Conservation (phyloP, 2,888 invertebrate genomes). For the Rhimphoctona megacephalus region DNA sequence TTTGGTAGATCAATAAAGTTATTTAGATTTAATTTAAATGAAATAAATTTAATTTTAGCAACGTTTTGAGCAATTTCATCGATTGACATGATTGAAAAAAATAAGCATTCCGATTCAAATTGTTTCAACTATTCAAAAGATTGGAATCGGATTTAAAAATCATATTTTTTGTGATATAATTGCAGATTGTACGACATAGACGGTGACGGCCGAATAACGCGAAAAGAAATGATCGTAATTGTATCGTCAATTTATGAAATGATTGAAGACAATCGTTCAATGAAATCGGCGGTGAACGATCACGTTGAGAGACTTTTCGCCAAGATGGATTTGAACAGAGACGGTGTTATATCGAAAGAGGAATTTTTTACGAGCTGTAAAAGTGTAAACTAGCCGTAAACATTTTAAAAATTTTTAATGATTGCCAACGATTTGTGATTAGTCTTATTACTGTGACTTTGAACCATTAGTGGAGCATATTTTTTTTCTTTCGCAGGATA, state of each 20-base stretch:
- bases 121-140: neutral
- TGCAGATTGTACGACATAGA: conserved; percentile 79
- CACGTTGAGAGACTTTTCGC: conserved; percentile 80
- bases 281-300: conserved; percentile 73
- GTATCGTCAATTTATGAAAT: conserved; percentile 81
- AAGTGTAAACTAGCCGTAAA: conserved; percentile 73
- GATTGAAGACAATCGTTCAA: conserved; percentile 74
- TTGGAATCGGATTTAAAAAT: neutral
- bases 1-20: too few species aligned
- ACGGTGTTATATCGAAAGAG: conserved; percentile 80
- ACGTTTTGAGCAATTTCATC: too few species aligned
- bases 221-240: conserved; percentile 77
- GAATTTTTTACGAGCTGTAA: conserved; percentile 80
- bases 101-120: neutral
- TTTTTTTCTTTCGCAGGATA: conserved; percentile 76
- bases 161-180: neutral
- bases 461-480: conserved; percentile 38
- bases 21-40: too few species aligned
- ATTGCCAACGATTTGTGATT: neutral
- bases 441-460: conserved; percentile 4
- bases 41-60: too few species aligned
- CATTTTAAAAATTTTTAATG: neutral
- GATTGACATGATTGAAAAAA: neutral
- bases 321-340: conserved; percentile 80
- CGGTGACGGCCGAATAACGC: conserved; percentile 81